These are phyloP conservation scores for Caerostris extrusa DNA, from an alignment of 1,140 invertebrate species.

Conservation along the genomic window DNA sequence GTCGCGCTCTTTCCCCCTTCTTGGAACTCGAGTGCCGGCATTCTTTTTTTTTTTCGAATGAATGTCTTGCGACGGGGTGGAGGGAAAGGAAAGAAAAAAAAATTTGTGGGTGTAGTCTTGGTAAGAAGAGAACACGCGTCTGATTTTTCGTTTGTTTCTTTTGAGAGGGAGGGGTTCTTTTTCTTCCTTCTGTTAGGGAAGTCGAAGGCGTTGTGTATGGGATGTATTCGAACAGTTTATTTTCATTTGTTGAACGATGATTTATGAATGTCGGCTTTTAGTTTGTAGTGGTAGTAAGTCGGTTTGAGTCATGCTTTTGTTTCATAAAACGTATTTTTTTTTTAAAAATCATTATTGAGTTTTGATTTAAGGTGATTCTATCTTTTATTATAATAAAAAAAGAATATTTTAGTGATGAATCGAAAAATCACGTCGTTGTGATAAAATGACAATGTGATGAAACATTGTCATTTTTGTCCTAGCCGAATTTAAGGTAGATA, in stretches of 20 bases:
- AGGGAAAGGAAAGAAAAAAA: background rate
- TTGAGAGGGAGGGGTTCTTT: background rate
- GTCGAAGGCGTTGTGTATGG: background rate
- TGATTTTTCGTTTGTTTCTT: conserved; percentile 13
- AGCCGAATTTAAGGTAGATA: too few species aligned
- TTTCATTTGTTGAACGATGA: background rate
- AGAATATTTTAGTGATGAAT: too few species aligned
- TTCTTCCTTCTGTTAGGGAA: background rate
- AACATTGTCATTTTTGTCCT: too few species aligned
- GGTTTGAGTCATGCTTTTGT: background rate
- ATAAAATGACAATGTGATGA: too few species aligned
- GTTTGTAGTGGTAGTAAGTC: background rate
- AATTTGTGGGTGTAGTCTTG: background rate
- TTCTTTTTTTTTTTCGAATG: background rate
- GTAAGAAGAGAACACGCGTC: background rate
- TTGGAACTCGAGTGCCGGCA: background rate
- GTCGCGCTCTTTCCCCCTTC: background rate
- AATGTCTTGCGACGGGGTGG: background rate
- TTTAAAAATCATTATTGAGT: too few species aligned
- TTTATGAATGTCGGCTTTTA: conserved; percentile 1
- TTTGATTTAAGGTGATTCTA: too few species aligned
- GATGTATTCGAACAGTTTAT: conserved; percentile 1
- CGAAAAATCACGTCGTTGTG: too few species aligned
- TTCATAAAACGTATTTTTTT: too few species aligned
- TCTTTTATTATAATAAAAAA: too few species aligned